phyloP scores from a whole-genome alignment of 2,113 vertebrate genomes.

The Lamprologus sp. region DNA sequence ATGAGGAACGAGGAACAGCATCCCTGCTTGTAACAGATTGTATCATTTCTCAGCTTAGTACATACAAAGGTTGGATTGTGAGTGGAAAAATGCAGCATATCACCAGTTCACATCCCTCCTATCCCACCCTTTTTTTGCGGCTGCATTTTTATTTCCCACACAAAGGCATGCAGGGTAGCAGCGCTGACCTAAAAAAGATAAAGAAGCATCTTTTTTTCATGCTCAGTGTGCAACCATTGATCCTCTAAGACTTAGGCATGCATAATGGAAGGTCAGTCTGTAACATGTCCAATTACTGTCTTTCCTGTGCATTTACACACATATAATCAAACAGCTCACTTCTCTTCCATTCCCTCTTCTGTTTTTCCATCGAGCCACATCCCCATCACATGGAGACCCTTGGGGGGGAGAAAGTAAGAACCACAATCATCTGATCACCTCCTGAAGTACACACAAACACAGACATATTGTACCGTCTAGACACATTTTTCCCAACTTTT shows the following conservation, averaged over 20 bases:
- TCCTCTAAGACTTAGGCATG: not conserved
- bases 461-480: not conserved
- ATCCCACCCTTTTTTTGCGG: not conserved
- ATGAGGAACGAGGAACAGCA: not conserved
- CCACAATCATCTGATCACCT: conserved; percentile 54
- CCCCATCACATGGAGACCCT: conserved; percentile 43
- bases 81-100: not conserved
- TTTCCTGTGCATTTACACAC: not conserved
- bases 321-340: not conserved
- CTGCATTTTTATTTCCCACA: not conserved
- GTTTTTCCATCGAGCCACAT: not conserved
- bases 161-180: not conserved
- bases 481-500: not conserved
- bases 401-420: not conserved
- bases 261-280: not conserved
- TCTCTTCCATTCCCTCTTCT: not conserved
- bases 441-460: not conserved
- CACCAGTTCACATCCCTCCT: not conserved
- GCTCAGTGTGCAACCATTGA: not conserved
- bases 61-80: not conserved
- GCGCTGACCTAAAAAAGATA: not conserved
- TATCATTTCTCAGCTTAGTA: not conserved
- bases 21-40: not conserved
- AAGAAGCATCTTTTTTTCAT: not conserved
- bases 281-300: not conserved